A percentile compares a stretch with the other conserved stretches of the same genome.
phyloP scores from a whole-genome alignment of 2,797 vertebrate species.

The Anisognathus igniventris region DNA sequence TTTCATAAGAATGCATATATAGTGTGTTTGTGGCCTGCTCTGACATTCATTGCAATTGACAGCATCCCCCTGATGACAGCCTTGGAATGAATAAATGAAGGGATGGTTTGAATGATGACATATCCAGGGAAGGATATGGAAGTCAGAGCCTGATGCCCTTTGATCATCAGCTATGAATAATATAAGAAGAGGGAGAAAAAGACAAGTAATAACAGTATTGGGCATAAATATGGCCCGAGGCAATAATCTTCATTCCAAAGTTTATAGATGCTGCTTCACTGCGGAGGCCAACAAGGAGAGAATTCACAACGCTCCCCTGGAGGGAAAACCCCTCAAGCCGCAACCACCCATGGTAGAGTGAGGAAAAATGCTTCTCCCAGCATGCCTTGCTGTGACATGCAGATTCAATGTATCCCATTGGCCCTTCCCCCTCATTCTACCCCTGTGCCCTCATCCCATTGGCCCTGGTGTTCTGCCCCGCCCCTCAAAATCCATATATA shows the following conservation, averaged over 20 bases:
- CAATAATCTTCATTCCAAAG: background rate
- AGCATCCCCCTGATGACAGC: background rate
- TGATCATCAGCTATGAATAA: background rate
- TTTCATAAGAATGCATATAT: background rate
- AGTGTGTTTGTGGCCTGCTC: background rate
- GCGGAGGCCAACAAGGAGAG: background rate
- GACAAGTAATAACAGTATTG: background rate
- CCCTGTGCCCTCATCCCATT: background rate
- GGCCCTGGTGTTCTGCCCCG: background rate
- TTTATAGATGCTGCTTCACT: background rate
- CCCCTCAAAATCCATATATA: background rate
- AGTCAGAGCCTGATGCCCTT: background rate
- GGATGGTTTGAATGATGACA: background rate
- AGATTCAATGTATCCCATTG: background rate
- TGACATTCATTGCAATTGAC: background rate
- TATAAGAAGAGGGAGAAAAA: background rate
- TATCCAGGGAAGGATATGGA: background rate
- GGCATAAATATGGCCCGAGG: background rate
- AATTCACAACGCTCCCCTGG: fast-evolving
- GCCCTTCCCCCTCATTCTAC: background rate
- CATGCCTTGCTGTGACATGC: background rate
- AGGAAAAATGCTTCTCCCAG: background rate
- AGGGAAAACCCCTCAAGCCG: background rate
- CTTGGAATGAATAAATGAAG: background rate
- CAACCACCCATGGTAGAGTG: fast-evolving